A percentile compares a stretch with the other conserved stretches of the same genome.
These are phyloP conservation scores for Thamnophis elegans DNA, from an alignment of 2,797 vertebrate species.

Conservation along the genomic window DNA sequence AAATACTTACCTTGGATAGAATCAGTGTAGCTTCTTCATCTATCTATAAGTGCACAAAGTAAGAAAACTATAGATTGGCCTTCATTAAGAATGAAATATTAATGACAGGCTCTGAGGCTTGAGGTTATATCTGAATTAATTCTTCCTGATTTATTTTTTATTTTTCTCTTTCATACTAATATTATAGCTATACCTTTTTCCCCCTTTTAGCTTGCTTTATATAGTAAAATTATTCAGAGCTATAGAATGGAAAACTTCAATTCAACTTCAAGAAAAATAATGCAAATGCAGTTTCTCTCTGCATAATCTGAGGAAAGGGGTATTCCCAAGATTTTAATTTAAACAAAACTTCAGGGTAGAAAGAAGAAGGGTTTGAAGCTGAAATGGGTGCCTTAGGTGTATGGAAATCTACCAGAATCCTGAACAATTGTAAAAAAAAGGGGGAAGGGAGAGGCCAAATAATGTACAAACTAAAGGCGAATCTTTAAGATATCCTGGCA, in stretches of 20 bases:
- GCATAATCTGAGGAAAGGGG: background rate
- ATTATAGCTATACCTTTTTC: background rate
- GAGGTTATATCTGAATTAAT: background rate
- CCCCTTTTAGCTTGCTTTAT: background rate
- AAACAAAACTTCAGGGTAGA: background rate
- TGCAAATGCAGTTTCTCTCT: background rate
- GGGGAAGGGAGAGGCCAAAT: background rate
- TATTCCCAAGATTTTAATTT: background rate
- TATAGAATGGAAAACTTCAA: background rate
- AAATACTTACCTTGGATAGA: background rate
- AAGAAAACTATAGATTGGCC: background rate
- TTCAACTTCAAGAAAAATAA: background rate
- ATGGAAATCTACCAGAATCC: background rate
- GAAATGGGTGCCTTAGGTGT: background rate
- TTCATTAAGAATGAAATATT: background rate
- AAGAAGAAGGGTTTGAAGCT: background rate
- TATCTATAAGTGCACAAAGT: background rate
- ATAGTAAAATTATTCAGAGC: background rate
- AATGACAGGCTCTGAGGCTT: background rate
- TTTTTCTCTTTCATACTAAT: background rate
- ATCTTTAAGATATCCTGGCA: background rate
- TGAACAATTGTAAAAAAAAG: background rate
- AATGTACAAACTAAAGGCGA: background rate
- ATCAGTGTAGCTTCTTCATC: background rate
- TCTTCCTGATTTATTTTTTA: background rate